Evolutionary conservation across 2,888 invertebrate species (phyloP).

Genomic region (Gandaritis pyraliata): DNA sequence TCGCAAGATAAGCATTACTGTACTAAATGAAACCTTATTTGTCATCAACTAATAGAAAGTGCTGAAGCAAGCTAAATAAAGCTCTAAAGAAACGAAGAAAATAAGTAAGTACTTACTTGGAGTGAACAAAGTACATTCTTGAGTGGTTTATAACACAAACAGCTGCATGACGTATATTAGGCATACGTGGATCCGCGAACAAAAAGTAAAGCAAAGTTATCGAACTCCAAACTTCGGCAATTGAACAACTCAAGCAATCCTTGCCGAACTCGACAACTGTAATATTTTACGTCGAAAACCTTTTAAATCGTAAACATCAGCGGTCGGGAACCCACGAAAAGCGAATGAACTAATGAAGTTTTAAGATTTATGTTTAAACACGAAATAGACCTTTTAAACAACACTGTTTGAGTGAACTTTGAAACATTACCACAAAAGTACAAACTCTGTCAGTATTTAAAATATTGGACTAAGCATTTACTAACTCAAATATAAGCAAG

Average conservation of each 20-base stretch:
- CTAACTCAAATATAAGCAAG: background rate
- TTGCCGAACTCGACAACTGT: conserved; percentile 64
- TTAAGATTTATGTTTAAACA: conserved; percentile 36
- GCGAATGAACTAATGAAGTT: conserved; percentile 69
- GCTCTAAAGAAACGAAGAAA: too few relatives aligned
- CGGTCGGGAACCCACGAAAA: conserved; percentile 64
- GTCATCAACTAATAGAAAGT: too few relatives aligned
- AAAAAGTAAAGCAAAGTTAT: conserved; percentile 24
- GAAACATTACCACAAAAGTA: conserved; percentile 14
- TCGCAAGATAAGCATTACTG: too few relatives aligned
- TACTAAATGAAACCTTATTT: too few relatives aligned
- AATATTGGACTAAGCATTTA: background rate
- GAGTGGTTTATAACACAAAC: background rate
- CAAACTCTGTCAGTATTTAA: background rate
- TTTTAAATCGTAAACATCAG: conserved; percentile 80
- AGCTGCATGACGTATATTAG: background rate
- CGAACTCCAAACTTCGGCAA: conserved; percentile 39
- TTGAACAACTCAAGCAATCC: conserved; percentile 58
- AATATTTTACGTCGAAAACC: conserved; percentile 79
- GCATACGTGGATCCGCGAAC: conserved; percentile 8
- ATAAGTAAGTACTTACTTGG: too few relatives aligned
- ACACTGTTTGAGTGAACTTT: conserved; percentile 11
- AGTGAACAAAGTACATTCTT: too few relatives aligned
- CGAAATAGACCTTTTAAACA: conserved; percentile 16
- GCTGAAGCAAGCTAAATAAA: too few relatives aligned